A percentile compares a stretch with the other conserved stretches of the same genome.
phyloP scores from a whole-genome alignment of 2,797 vertebrate genomes.

The Otolemur crassicaudatus region DNA sequence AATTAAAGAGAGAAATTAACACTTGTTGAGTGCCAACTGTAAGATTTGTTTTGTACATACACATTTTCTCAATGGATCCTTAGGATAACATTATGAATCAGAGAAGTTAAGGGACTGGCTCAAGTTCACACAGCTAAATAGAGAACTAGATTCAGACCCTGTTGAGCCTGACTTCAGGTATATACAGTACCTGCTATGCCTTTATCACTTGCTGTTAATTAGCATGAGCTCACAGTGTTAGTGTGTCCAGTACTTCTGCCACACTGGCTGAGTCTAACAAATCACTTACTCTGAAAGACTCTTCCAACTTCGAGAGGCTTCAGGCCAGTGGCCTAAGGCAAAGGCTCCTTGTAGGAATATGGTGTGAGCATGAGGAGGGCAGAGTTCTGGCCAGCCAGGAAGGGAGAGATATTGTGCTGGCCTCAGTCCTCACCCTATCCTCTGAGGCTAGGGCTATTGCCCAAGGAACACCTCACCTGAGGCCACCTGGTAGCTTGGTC shows the following conservation, averaged over 20 bases:
- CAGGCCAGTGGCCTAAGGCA: conserved; percentile 16
- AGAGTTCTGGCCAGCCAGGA: background rate
- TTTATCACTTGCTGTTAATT: background rate
- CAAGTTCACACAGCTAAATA: background rate
- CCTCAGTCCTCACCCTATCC: background rate
- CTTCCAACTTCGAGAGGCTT: conserved; percentile 8
- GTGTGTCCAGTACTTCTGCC: background rate
- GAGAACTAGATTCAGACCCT: background rate
- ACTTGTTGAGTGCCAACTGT: background rate
- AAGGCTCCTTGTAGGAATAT: background rate
- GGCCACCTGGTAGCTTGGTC: background rate
- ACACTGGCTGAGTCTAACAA: background rate
- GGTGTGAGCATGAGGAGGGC: background rate
- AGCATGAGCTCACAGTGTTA: background rate
- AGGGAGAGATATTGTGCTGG: background rate
- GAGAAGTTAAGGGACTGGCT: background rate
- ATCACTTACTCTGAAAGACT: background rate
- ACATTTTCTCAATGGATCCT: background rate
- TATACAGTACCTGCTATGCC: background rate
- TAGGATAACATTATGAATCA: background rate
- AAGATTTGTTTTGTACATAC: background rate
- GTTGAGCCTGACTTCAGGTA: background rate
- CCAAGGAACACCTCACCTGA: conserved; percentile 23
- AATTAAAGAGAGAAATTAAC: conserved; percentile 16
- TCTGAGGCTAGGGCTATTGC: conserved; percentile 6